These are phyloP conservation scores for Acronicta aceris DNA, from an alignment of 2,888 invertebrate species.

Conservation along the genomic window DNA sequence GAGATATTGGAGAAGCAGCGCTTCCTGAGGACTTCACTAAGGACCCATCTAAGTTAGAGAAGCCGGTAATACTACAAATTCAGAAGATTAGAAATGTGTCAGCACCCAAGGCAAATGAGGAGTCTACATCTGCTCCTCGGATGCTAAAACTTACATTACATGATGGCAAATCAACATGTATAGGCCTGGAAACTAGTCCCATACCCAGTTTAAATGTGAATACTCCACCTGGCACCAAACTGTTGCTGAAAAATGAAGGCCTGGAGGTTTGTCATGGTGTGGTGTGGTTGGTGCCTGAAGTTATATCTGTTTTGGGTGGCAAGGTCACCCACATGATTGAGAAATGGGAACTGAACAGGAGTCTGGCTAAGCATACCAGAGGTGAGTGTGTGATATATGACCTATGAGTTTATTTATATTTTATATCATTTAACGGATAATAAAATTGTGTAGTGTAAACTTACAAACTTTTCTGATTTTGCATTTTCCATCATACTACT, in stretches of 20 bases:
- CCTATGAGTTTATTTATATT: not conserved
- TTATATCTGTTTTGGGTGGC: conserved; percentile 94
- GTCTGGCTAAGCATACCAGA: conserved; percentile 90
- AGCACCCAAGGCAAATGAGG: conserved; percentile 97
- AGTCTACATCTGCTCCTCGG: conserved; percentile 94
- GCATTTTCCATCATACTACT: too few relatives aligned
- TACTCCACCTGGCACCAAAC: conserved; percentile 97
- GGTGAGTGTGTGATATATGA: conserved; percentile 72
- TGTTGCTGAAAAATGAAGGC: conserved; percentile 86
- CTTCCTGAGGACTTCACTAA: conserved; percentile 92
- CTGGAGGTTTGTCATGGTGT: conserved; percentile 92
- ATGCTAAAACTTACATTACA: conserved; percentile 95
- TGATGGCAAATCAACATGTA: conserved; percentile 94
- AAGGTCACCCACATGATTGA: conserved; percentile 94
- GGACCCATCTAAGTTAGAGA: conserved; percentile 85
- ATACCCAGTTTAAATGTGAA: conserved; percentile 93
- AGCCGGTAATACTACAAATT: conserved; percentile 94
- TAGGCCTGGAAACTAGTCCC: conserved; percentile 93
- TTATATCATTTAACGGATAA: not conserved
- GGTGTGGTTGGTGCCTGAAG: conserved; percentile 91
- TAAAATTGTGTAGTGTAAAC: not conserved
- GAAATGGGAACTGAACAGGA: conserved; percentile 95
- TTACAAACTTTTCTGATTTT: too few relatives aligned
- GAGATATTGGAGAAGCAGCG: conserved; percentile 94
- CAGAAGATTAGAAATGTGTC: conserved; percentile 96